Evolutionary conservation across 2,113 vertebrate species (phyloP).

Genomic region (Sarotherodon lohbergeri): DNA sequence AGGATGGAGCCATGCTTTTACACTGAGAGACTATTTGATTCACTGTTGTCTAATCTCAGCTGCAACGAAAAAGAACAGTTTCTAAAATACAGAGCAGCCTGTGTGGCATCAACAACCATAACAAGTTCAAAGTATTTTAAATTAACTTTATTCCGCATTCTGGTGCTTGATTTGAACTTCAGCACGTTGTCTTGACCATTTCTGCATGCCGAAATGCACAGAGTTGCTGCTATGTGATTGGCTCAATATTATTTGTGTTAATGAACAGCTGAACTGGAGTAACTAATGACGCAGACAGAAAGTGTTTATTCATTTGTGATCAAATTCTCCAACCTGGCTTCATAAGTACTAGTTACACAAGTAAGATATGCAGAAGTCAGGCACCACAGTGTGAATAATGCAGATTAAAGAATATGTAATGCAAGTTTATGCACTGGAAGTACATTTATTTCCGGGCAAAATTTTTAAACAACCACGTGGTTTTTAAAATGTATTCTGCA

Average conservation of each 20-base stretch:
- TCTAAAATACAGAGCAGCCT: too few species aligned
- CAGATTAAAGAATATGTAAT: not conserved
- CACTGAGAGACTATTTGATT: too few species aligned
- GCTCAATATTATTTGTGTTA: not conserved
- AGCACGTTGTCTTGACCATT: not conserved
- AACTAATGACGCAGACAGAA: not conserved
- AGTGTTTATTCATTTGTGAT: not conserved
- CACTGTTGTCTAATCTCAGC: too few species aligned
- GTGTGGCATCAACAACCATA: too few species aligned
- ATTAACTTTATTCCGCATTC: not conserved
- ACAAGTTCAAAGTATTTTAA: not conserved
- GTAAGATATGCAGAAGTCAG: not conserved
- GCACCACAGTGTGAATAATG: not conserved
- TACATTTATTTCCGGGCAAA: not conserved
- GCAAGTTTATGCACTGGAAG: not conserved
- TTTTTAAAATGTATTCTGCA: not conserved
- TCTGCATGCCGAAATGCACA: not conserved
- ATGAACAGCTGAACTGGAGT: not conserved
- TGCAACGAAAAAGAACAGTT: not conserved
- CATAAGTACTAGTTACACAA: not conserved
- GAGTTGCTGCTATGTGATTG: not conserved
- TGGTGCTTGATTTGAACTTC: not conserved
- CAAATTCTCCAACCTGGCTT: not conserved
- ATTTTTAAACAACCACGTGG: not conserved
- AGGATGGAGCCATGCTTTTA: not conserved